Conservation (phyloP, 2,113 vertebrate species). For the Blennius ocellaris region DNA sequence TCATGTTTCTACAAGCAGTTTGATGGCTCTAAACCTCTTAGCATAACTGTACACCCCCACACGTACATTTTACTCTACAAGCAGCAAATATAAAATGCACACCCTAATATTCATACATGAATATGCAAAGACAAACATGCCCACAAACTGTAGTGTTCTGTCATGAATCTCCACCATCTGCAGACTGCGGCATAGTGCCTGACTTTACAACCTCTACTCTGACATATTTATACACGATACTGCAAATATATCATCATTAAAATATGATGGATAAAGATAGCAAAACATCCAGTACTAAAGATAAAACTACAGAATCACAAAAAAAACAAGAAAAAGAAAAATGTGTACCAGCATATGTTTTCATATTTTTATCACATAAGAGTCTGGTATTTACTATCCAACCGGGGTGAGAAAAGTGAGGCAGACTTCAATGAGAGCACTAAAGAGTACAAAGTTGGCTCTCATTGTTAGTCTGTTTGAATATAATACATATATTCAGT, state of each 20-base stretch:
- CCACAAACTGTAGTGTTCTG: neutral
- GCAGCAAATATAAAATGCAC: neutral
- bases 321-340: no score
- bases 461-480: constrained; percentile 4
- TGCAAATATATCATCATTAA: neutral
- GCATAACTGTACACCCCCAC: neutral
- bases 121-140: neutral
- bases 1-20: neutral
- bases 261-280: neutral
- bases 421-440: constrained; percentile 11
- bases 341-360: neutral
- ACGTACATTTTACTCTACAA: neutral
- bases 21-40: neutral
- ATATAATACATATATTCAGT: constrained; percentile 1
- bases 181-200: constrained; percentile 1
- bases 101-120: neutral
- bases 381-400: neutral
- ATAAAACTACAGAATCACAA: no score
- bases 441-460: neutral
- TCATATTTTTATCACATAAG: neutral
- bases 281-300: neutral
- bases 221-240: neutral
- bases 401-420: constrained; percentile 5
- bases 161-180: constrained; percentile 6
- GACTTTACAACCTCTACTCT: constrained; percentile 7